Base-by-base conservation (phyloP, 2,113 vertebrate species). In the Pachycephala philippinensis region DNA sequence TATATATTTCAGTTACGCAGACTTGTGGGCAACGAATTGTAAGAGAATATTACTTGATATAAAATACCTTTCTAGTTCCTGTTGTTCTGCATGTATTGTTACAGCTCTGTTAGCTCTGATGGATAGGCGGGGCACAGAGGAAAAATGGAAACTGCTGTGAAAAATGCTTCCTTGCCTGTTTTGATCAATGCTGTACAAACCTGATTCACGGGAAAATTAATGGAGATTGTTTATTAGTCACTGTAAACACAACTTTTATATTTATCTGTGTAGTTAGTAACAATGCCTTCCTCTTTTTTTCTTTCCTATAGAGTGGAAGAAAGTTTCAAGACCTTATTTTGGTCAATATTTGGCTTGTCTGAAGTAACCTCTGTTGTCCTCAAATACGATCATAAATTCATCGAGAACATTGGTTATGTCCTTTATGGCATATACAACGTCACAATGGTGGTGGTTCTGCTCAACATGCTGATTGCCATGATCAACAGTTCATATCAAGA, bases 381-480 rank as follows among this genome's bases (percentile, higher is more conserved):
- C 83, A 99, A 99, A 88, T 99, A 99, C 4, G 98, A 99, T 70
- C 98, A 99, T 61, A 99, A 99, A 76, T 99, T 99, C 96, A 99
- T 99, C 26, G 99, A 99, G 96, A 99, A 99, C 93, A 99, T 99
- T 56, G 99, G 98, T 53, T 99, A 99, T 15, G 98, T 99, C 42
- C 98, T 99, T 9, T 99, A 98, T 65, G 99, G 99, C 33, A 98
- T 99, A 95, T 99, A 99, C 95, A 99, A 99, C 1, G 99, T 99
- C 27, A 99, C 98, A 0, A 99, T 99, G 98, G 99, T 99, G 94
- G 98, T 99, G 2, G 99, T 99, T 82, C 95, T 99, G 63, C 98
- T 99, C 87, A 99, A 99, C 96, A 99, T 99, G 98, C 97, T 99
- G 47, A 99, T 99, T 94, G 99, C 99, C 45, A 99, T 99, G 99